Evolutionary conservation across 2,888 invertebrate genomes (phyloP).

Genomic region (Lordiphosa andalusiaca): DNA sequence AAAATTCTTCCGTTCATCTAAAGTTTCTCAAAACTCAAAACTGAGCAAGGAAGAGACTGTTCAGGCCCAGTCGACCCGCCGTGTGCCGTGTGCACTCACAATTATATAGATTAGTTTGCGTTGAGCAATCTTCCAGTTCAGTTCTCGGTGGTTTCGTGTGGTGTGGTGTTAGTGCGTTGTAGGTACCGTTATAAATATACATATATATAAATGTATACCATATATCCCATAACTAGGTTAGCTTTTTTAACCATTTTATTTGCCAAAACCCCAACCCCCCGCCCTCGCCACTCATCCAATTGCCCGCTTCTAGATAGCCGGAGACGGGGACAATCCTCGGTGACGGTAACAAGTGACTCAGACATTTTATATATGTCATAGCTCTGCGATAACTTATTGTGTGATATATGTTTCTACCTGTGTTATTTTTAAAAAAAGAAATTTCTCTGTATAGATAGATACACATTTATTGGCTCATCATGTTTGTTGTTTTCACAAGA

Average conservation of each 20-base stretch:
- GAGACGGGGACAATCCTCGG: constrained; percentile 3
- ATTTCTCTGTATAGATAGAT: constrained; percentile 56
- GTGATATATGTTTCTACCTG: constrained; percentile 55
- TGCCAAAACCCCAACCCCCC: constrained; percentile 5
- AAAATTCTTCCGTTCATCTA: constrained; percentile 55
- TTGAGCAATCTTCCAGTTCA: constrained; percentile 76
- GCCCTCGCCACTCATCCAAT: constrained; percentile 18
- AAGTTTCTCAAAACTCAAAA: constrained; percentile 62
- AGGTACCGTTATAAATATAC: constrained; percentile 46
- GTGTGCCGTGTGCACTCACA: constrained; percentile 71
- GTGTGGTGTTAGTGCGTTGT: constrained; percentile 62
- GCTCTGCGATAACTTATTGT: constrained; percentile 29
- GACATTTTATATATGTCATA: constrained; percentile 19
- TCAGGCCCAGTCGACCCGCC: constrained; percentile 10
- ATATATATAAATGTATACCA: constrained; percentile 6
- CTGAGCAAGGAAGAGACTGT: constrained; percentile 44
- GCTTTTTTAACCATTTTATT: constrained; percentile 1
- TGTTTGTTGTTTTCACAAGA: constrained; percentile 28
- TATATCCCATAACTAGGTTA: not conserved
- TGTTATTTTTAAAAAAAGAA: constrained; percentile 58
- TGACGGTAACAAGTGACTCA: constrained; percentile 19
- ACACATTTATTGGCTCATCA: constrained; percentile 53
- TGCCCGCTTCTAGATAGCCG: constrained; percentile 15
- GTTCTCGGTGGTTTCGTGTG: constrained; percentile 63
- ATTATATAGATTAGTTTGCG: constrained; percentile 75